phyloP scores from a whole-genome alignment of 2,888 invertebrate genomes.

The Oligia fasciuncula region DNA sequence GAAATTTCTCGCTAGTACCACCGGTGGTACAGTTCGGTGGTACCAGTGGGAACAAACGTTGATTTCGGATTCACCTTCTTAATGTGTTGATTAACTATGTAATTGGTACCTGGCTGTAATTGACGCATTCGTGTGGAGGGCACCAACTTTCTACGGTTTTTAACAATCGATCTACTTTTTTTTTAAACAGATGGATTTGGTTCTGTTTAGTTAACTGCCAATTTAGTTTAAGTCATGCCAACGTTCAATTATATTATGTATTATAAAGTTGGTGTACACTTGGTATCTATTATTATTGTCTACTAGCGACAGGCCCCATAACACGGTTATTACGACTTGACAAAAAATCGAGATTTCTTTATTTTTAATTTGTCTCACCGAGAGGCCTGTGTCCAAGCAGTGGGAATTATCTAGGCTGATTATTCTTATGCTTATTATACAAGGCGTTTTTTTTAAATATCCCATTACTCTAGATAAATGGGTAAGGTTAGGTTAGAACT shows the following conservation, averaged over 20 bases:
- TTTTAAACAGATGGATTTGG: not conserved
- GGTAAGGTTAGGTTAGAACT: no score
- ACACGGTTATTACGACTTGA: no score
- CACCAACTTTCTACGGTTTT: conserved; percentile 4
- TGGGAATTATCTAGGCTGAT: no score
- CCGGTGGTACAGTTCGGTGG: no score
- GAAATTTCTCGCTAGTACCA: no score
- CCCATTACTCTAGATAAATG: no score
- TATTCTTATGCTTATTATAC: no score
- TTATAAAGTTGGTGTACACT: not conserved
- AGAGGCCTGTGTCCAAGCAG: not conserved
- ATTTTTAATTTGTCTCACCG: no score
- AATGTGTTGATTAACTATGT: conserved; percentile 13
- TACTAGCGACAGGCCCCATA: no score
- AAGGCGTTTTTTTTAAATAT: no score
- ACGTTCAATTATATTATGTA: not conserved
- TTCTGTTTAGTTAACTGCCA: not conserved
- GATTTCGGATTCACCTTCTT: not conserved
- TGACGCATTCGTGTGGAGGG: not conserved
- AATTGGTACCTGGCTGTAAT: conserved; percentile 16
- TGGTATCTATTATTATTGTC: not conserved
- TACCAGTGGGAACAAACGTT: not conserved
- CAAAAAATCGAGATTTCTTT: no score
- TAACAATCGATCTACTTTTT: not conserved
- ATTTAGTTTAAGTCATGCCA: conserved; percentile 19